Percentiles rank a stretch among this genome's conserved stretches.
Conservation (phyloP, 2,888 invertebrate species). For the Hedya salicella region DNA sequence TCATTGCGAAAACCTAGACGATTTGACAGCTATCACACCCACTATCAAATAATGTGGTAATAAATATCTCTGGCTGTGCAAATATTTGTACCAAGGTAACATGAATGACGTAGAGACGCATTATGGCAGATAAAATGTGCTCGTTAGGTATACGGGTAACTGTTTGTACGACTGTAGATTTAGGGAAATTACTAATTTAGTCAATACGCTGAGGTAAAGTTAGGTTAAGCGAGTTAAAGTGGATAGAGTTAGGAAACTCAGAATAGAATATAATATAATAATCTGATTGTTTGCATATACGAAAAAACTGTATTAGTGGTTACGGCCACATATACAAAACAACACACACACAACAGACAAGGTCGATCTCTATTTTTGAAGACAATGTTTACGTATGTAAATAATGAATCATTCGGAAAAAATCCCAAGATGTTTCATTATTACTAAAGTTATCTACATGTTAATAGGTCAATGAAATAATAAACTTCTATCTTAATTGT, state of each 20-base stretch:
- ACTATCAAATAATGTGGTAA: constrained; percentile 21
- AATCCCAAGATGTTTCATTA: constrained; percentile 12
- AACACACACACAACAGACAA: too few species aligned
- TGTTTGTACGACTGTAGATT: background rate
- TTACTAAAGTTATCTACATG: constrained; percentile 34
- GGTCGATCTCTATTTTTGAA: too few species aligned
- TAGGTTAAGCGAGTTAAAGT: too few species aligned
- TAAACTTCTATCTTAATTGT: constrained; percentile 14
- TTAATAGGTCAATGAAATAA: constrained; percentile 35
- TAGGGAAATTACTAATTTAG: too few species aligned
- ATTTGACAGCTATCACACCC: constrained; percentile 31
- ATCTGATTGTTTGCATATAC: too few species aligned
- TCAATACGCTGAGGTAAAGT: too few species aligned
- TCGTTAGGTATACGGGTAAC: too few species aligned
- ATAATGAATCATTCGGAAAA: constrained; percentile 8
- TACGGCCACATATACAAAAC: too few species aligned
- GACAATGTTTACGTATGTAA: too few species aligned
- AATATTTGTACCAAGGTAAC: constrained; percentile 27
- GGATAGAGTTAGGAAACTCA: too few species aligned
- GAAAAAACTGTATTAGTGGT: too few species aligned
- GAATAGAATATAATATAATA: too few species aligned
- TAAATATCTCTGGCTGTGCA: constrained; percentile 1
- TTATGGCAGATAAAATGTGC: background rate
- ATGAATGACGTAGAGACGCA: background rate
- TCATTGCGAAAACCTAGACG: constrained; percentile 33